These are phyloP conservation scores for Platyrinchus mystaceus DNA, from an alignment of 2,797 vertebrate species.

Conservation along the genomic window DNA sequence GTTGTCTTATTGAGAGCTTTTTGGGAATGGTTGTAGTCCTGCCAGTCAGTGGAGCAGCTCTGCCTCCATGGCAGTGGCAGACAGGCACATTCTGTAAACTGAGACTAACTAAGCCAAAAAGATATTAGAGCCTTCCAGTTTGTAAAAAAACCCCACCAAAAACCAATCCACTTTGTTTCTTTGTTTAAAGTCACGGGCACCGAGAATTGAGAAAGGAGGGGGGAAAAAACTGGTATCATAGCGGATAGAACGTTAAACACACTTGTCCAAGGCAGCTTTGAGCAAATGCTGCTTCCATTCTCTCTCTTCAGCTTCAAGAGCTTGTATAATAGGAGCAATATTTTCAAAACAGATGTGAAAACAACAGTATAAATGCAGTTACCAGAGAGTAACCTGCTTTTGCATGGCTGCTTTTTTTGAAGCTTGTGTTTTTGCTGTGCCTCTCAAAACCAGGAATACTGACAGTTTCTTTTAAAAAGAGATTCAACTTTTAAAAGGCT, in stretches of 20 bases:
- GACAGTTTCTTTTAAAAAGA: background rate
- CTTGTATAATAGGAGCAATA: background rate
- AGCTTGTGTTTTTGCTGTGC: background rate
- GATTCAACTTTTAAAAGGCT: background rate
- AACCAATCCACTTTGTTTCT: background rate
- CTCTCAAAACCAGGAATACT: background rate
- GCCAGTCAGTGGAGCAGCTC: conserved; percentile 36
- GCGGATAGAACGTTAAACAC: background rate
- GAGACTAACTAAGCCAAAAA: conserved; percentile 5
- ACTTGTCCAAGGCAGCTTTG: background rate
- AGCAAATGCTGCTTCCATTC: background rate
- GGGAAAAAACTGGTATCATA: background rate
- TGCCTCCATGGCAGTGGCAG: conserved; percentile 28
- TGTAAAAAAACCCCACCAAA: background rate
- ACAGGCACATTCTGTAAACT: background rate
- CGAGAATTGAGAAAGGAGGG: background rate
- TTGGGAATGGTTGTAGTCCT: background rate
- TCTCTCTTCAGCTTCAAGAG: background rate
- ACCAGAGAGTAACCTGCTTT: background rate
- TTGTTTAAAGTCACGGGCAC: background rate
- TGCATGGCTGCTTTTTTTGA: background rate
- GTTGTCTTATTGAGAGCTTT: conserved; percentile 6
- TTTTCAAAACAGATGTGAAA: background rate
- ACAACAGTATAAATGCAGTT: background rate
- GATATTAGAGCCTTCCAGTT: background rate